phyloP scores from a whole-genome alignment of 2,113 vertebrate genomes.

The Percina caprodes region DNA sequence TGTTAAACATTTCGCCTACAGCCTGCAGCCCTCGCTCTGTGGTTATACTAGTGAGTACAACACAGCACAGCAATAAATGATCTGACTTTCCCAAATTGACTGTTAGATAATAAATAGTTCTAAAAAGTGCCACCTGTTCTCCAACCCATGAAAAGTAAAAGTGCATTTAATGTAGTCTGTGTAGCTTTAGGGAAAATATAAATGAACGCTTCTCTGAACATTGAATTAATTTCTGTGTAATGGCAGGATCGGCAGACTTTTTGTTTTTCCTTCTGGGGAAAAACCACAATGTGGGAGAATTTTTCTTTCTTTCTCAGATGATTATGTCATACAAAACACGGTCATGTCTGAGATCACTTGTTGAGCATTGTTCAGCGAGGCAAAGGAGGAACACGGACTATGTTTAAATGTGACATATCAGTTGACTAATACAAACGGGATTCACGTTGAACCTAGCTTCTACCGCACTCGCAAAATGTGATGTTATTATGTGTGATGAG shows the following conservation, averaged over 20 bases:
- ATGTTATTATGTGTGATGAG: neutral
- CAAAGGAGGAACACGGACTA: conserved; percentile 36
- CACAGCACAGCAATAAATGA: conserved; percentile 35
- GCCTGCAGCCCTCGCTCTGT: conserved; percentile 37
- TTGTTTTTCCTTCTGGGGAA: conserved; percentile 5
- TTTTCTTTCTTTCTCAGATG: conserved; percentile 8
- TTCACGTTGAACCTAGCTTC: neutral
- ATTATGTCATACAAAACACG: conserved; percentile 44
- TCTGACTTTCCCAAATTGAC: conserved; percentile 41
- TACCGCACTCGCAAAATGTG: neutral
- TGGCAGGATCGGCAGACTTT: neutral
- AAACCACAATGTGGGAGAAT: conserved; percentile 16
- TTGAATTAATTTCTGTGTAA: neutral
- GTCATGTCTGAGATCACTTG: conserved; percentile 57
- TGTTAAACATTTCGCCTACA: conserved; percentile 56
- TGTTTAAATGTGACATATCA: conserved; percentile 38
- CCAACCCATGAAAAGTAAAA: neutral
- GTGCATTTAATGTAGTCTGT: neutral
- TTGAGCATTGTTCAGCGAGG: conserved; percentile 21
- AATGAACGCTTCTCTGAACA: conserved; percentile 2
- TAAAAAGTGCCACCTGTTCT: conserved; percentile 43
- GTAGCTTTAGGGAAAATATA: neutral
- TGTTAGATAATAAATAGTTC: conserved; percentile 39
- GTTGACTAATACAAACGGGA: conserved; percentile 21
- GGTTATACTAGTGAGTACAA: neutral